Evolutionary conservation across 2,797 vertebrate species (phyloP).

Genomic region (Notamacropus eugenii): DNA sequence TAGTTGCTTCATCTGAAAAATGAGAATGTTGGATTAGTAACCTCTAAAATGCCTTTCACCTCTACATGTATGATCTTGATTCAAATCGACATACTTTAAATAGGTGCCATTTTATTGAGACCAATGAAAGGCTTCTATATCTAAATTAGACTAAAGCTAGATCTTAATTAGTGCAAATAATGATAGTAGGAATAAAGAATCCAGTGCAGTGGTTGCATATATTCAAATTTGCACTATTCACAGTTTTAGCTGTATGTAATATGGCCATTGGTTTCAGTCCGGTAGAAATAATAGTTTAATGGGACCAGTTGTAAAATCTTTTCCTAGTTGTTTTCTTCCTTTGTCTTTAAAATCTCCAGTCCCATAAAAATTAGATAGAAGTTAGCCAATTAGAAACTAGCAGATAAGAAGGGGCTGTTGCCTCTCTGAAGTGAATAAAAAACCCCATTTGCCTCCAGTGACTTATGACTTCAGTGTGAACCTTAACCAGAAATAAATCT

Average conservation of each 20-base stretch:
- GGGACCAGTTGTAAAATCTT: neutral
- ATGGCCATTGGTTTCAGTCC: neutral
- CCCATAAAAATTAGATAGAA: conserved; percentile 51
- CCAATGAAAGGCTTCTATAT: neutral
- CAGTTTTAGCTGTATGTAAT: neutral
- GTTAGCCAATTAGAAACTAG: conserved; percentile 60
- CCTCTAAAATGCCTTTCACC: neutral
- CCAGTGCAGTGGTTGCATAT: neutral
- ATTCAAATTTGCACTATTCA: neutral
- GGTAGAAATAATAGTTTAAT: neutral
- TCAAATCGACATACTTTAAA: neutral
- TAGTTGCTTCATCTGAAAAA: neutral
- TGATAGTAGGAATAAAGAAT: neutral
- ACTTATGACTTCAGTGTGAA: conserved; percentile 75
- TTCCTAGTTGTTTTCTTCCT: conserved; percentile 15
- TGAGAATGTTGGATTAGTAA: neutral
- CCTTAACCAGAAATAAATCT: conserved; percentile 61
- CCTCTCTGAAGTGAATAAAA: neutral
- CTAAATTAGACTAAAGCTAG: neutral
- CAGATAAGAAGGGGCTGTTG: neutral
- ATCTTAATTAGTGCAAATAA: neutral
- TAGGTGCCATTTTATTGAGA: neutral
- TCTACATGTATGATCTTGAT: neutral
- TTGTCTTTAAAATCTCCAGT: conserved; percentile 53
- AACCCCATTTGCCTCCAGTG: conserved; percentile 47